Evolutionary conservation across 2,113 vertebrate species (phyloP), one percentile per base, ranked within the genome.

Genomic region (Euleptes europaea): DNA sequence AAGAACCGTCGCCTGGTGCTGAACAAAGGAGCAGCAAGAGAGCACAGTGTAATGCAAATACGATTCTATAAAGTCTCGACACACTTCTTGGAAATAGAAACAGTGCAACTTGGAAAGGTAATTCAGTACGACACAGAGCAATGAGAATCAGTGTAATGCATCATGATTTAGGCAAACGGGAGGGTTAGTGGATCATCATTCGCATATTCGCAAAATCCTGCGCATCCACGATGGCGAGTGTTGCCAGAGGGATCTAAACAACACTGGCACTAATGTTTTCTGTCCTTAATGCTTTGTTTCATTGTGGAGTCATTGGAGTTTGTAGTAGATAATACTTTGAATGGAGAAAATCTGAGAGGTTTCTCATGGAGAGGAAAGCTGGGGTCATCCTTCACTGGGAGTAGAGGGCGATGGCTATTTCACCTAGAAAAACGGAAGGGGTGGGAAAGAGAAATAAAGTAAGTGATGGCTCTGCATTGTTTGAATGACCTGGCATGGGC

Each of bases 391-490:
- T 72, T 73, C 76, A 63, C 60, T 28, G 9, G 28, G 31, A 28
- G 38, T 8, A 35, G 54, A 42, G 2, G 8, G 13, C 40, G 35
- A 28, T 19, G 31, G 31, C 35, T 85, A 85, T 72, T 85, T 85
- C 51, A 85, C 84, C 84, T 85, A 49, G 78, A n/a, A 57, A 79
- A 85, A 72, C 66, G 54, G 40, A 78, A 71, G 28, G 1, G 26
- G 65, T 40, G 47, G 9, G 74, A 35, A 44, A 8, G 17, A 9
- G 49, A 23, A 26, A 42, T 12, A 57, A 9, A 60, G 69, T 49
- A 70, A 54, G 69, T 2, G 1, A 78, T 10, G 1, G 11, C 12
- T 71, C 35, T 38, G 15, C 33, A 70, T 44, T 33, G 9, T 26
- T 4, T 40, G 11, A 49, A 38, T 67, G 33, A n/a, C 2, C 8